Evolutionary conservation across 64 coral and sea anemone species (phyloP).

Genomic region (Montipora cactus): DNA sequence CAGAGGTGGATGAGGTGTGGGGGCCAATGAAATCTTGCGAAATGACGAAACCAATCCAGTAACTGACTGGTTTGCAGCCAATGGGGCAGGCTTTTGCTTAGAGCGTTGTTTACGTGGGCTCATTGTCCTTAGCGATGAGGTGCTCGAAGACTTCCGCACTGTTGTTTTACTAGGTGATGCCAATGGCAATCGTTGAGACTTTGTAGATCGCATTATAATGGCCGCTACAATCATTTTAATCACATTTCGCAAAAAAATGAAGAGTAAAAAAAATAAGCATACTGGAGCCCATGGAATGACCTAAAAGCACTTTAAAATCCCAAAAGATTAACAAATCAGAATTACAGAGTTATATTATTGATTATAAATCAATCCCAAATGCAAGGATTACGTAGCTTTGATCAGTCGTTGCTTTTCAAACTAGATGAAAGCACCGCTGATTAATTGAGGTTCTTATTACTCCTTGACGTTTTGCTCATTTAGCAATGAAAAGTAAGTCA

Average conservation of each 20-base stretch:
- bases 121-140: not conserved
- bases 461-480: too few relatives aligned
- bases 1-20: slow-evolving; percentile 48
- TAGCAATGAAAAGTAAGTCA: not conserved
- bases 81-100: not conserved
- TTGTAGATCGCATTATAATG: slow-evolving; percentile 58
- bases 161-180: slow-evolving; percentile 46
- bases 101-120: slow-evolving; percentile 15
- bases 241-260: too few relatives aligned
- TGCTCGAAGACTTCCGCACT: slow-evolving; percentile 21
- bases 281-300: too few relatives aligned
- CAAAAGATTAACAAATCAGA: too few relatives aligned
- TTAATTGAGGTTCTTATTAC: too few relatives aligned
- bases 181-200: slow-evolving; percentile 21
- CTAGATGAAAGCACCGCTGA: too few relatives aligned
- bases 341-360: too few relatives aligned
- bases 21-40: slow-evolving; percentile 73
- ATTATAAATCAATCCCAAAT: too few relatives aligned
- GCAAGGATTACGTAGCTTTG: too few relatives aligned
- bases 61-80: slow-evolving; percentile 64
- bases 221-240: not conserved
- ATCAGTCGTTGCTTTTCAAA: too few relatives aligned
- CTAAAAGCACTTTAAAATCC: too few relatives aligned
- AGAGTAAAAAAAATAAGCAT: too few relatives aligned
- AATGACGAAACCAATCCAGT: slow-evolving; percentile 67